A percentile compares a stretch with the other conserved stretches of the same genome.
Evolutionary conservation across 2,888 invertebrate species (phyloP).

Genomic region (Sphaerophoria rueppellii): DNA sequence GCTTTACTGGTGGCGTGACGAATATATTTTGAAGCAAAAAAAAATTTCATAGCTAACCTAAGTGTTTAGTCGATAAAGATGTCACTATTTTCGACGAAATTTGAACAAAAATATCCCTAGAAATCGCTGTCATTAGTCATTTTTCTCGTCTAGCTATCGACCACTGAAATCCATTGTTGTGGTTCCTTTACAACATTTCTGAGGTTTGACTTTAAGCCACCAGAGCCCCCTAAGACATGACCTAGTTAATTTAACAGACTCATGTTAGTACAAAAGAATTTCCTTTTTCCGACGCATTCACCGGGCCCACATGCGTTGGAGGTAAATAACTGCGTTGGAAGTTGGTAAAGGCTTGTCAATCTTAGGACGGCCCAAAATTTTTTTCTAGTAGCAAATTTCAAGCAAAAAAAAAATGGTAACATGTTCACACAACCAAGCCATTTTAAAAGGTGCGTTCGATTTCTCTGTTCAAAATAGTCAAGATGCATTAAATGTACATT

Average conservation of each 20-base stretch:
- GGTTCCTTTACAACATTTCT: too few relatives aligned
- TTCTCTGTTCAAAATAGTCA: not conserved
- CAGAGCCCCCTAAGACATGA: too few relatives aligned
- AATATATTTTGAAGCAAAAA: not conserved
- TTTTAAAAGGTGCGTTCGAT: not conserved
- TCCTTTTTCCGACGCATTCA: conserved; percentile 5
- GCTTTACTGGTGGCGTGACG: not conserved
- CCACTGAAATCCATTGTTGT: too few relatives aligned
- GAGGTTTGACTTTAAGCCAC: too few relatives aligned
- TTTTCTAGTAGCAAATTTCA: not conserved
- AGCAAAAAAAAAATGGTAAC: not conserved
- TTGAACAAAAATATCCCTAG: too few relatives aligned
- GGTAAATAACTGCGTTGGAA: not conserved
- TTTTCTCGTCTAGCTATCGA: too few relatives aligned
- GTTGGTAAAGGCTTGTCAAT: conserved; percentile 2
- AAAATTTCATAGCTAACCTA: not conserved
- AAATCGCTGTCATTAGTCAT: too few relatives aligned
- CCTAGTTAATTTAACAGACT: too few relatives aligned
- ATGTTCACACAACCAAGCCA: conserved; percentile 3
- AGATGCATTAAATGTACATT: conserved; percentile 8
- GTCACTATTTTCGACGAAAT: too few relatives aligned
- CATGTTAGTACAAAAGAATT: not conserved
- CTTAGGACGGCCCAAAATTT: not conserved
- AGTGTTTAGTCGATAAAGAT: too few relatives aligned
- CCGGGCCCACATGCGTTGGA: not conserved